Percentiles rank a stretch among this genome's conserved stretches.
These are phyloP conservation scores for Zapornia atra DNA, from an alignment of 2,113 vertebrate species.

Conservation along the genomic window DNA sequence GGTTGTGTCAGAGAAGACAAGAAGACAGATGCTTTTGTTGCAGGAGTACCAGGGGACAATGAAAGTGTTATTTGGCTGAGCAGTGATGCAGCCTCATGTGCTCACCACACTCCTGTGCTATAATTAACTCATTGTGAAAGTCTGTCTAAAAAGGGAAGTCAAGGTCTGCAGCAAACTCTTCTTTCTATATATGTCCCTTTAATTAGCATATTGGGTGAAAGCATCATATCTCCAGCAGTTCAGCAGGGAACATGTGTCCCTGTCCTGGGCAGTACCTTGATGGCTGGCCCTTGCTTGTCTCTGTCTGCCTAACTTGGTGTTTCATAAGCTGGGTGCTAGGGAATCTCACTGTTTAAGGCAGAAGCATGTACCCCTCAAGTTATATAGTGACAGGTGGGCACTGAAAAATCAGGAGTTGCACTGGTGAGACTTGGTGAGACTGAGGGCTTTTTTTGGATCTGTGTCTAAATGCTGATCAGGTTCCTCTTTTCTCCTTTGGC, in stretches of 20 bases:
- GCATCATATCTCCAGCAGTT: neutral
- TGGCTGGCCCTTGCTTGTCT: neutral
- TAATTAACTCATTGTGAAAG: neutral
- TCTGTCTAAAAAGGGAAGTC: neutral
- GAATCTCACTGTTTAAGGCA: neutral
- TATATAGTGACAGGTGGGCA: neutral
- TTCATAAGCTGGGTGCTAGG: neutral
- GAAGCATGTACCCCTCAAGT: neutral
- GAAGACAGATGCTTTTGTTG: neutral
- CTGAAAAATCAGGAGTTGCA: neutral
- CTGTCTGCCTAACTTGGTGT: neutral
- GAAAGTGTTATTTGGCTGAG: neutral
- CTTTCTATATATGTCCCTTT: neutral
- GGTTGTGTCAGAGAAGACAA: neutral
- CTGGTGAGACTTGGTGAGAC: neutral
- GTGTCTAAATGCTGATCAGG: neutral
- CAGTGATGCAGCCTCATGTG: neutral
- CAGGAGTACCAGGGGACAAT: neutral
- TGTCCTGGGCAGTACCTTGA: neutral
- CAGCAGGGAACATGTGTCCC: neutral
- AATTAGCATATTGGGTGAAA: neutral
- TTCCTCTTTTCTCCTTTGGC: neutral
- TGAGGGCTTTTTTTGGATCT: neutral
- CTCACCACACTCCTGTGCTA: neutral
- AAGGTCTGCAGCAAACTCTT: neutral